Conservation (phyloP, 2,888 invertebrate genomes). For the Leptinotarsa rubiginosa region DNA sequence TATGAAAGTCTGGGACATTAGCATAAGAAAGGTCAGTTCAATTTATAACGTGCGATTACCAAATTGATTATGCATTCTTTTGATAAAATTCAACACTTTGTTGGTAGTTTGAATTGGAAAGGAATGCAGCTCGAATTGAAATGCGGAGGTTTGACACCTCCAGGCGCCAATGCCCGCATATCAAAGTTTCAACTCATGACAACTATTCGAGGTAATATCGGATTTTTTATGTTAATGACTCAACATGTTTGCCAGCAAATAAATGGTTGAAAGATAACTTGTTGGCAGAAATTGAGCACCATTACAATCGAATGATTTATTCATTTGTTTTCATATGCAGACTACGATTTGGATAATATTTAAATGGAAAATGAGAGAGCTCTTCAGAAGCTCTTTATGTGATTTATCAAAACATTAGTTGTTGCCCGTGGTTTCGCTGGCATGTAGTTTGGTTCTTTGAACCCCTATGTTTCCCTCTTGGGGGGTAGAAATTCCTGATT, state of each 20-base stretch:
- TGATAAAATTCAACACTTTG: slow-evolving; percentile 35
- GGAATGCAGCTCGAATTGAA: slow-evolving; percentile 46
- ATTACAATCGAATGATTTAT: not conserved
- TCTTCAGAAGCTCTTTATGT: too few relatives aligned
- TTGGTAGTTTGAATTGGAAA: slow-evolving; percentile 29
- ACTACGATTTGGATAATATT: too few relatives aligned
- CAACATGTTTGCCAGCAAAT: not conserved
- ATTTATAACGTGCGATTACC: slow-evolving; percentile 31
- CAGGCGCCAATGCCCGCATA: slow-evolving; percentile 41
- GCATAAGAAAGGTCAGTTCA: slow-evolving; percentile 31
- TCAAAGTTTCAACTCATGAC: slow-evolving; percentile 32
- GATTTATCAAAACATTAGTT: too few relatives aligned
- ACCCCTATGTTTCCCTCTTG: too few relatives aligned
- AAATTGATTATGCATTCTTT: slow-evolving; percentile 28
- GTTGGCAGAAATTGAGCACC: not conserved
- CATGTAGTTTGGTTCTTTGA: too few relatives aligned
- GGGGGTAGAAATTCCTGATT: too few relatives aligned
- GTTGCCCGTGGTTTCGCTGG: too few relatives aligned
- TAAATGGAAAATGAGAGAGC: too few relatives aligned
- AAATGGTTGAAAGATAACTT: not conserved
- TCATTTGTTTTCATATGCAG: not conserved
- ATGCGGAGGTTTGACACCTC: slow-evolving; percentile 44
- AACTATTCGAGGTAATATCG: slow-evolving; percentile 25
- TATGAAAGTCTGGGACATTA: slow-evolving; percentile 11
- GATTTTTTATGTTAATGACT: slow-evolving; percentile 24